These are phyloP conservation scores for Furnarius figulus DNA, from an alignment of 2,113 vertebrate species.

Conservation along the genomic window DNA sequence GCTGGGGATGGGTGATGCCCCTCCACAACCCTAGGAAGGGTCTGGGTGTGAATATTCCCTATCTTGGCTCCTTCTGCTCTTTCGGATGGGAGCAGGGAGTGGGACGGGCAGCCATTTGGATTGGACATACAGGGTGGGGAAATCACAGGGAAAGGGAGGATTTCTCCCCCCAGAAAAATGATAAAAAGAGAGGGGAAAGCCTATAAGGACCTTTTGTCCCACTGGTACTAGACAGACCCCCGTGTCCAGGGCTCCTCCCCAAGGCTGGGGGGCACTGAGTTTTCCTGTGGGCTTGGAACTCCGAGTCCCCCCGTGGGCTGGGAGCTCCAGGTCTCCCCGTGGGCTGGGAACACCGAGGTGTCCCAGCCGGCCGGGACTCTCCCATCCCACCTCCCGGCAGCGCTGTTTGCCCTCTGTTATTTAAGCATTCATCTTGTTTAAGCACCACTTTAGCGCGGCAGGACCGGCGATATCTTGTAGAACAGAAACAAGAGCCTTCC, in stretches of 20 bases:
- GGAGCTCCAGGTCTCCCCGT: too few relatives aligned
- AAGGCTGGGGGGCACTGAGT: neutral
- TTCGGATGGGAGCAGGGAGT: neutral
- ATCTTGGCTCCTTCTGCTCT: neutral
- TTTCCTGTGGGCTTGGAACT: neutral
- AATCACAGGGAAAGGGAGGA: neutral
- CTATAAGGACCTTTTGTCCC: neutral
- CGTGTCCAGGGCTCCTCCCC: rapidly evolving
- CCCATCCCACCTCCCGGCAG: neutral
- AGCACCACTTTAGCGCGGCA: neutral
- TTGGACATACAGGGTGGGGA: rapidly evolving
- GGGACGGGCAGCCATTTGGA: rapidly evolving
- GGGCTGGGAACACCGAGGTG: rapidly evolving
- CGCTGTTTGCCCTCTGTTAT: neutral
- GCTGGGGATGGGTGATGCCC: neutral
- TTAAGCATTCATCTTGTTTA: conserved; percentile 20
- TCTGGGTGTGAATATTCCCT: neutral
- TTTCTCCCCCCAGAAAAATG: neutral
- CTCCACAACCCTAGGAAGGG: rapidly evolving
- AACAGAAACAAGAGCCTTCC: neutral
- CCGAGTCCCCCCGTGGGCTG: rapidly evolving
- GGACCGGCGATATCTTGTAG: neutral
- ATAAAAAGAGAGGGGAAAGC: neutral
- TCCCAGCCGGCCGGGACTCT: neutral
- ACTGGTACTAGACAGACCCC: neutral